Evolutionary conservation across 2,113 vertebrate genomes (phyloP), one percentile per base, ranked within the genome.

Genomic region (Muntiacus muntjak): DNA sequence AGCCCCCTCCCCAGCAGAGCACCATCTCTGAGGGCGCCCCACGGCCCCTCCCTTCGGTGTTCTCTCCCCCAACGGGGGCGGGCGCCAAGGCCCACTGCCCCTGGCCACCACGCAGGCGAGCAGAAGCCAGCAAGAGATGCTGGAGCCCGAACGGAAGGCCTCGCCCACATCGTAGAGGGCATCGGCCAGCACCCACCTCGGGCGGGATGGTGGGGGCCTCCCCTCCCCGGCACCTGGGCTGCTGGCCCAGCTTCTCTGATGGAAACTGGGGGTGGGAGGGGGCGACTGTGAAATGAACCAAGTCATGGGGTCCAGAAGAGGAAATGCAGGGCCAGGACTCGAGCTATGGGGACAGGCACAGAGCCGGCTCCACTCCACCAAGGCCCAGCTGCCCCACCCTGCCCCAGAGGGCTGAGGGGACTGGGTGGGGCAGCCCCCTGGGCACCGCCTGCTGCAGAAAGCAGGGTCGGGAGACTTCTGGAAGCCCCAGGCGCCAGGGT

Each of bases 1-100:
- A 40, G 54, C 2, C 43, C 33, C 64, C 17, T 26, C 45, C 57
- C 21, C 33, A 15, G 45, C 15, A 28, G 1, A 25, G 17, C 0
- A 3, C 5, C 23, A 50, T 23, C 43, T 50, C 74, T 1, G 11
- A 47, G 47, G 30, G 55, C 1, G 45, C 57, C 28, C 47, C 19
- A 0, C 13, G 8, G 4, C 19, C 30, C 16, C 28, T 47, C 78
- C 58, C 43, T 33, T 33, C 55, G 2, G 30, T 9, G 43, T 5
- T 1, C 30, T 16, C 43, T 47, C 50, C 85, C 40, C 62, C 1
- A 5, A n/a, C 17, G 1, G 0, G 7, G 28, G 33, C 0, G 26
- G 55, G 71, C 28, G 14, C 30, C n/a, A 43, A 23, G 15, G 11
- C 71, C 57, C 45, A 3, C 14, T 25, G 17, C 13, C 36, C 4